Conservation (phyloP, 2,888 invertebrate genomes). For the Meandrusa payeni region DNA sequence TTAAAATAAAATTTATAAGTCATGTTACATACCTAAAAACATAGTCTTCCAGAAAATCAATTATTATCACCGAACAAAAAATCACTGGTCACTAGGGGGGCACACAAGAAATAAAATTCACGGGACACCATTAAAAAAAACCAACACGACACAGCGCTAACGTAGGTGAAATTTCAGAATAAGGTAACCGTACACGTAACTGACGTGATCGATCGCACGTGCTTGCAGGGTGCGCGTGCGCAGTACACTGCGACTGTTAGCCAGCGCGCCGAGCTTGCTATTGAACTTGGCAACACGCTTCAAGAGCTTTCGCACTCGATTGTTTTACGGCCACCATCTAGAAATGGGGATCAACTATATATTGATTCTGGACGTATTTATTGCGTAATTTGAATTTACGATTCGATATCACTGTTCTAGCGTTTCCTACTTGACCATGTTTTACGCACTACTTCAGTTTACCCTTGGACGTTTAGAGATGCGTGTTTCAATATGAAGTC, state of each 20-base stretch:
- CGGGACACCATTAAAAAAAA: conserved; percentile 4
- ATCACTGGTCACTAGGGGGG: conserved; percentile 9
- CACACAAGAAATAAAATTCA: background rate
- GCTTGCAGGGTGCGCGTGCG: conserved; percentile 64
- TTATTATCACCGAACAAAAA: conserved; percentile 1
- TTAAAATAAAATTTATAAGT: background rate
- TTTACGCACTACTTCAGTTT: too few species aligned
- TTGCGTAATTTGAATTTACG: conserved; percentile 14
- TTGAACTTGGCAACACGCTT: conserved; percentile 71
- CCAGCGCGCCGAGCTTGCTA: conserved; percentile 48
- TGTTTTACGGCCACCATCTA: conserved; percentile 33
- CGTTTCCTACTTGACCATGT: background rate
- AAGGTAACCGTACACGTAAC: conserved; percentile 29
- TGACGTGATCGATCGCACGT: conserved; percentile 47
- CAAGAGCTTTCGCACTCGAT: conserved; percentile 59
- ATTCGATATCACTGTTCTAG: background rate
- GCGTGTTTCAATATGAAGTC: too few species aligned
- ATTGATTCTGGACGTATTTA: conserved; percentile 11
- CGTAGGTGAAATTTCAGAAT: background rate
- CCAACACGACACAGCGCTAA: conserved; percentile 9
- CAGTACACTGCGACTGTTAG: conserved; percentile 53
- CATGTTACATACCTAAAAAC: conserved; percentile 9
- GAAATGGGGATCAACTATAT: conserved; percentile 26
- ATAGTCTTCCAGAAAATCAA: conserved; percentile 11
- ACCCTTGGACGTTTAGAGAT: too few species aligned